A percentile compares a stretch with the other conserved stretches of the same genome.
These are phyloP conservation scores for Sinopyrophorus schimmeli DNA, from an alignment of 2,888 invertebrate genomes.

Conservation along the genomic window DNA sequence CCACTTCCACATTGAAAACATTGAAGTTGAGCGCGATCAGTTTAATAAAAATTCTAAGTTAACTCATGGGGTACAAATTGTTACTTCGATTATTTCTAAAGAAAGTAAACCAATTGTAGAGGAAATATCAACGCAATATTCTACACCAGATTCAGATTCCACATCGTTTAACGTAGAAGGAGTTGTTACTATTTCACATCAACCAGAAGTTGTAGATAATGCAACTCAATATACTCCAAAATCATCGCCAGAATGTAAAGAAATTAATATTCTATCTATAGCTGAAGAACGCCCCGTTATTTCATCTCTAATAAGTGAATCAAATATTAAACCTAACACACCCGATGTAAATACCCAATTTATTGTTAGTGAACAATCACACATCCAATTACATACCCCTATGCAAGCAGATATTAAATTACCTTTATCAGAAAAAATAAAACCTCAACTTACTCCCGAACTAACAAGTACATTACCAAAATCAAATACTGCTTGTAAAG, in stretches of 20 bases:
- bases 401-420: constrained; percentile 11
- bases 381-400: constrained; percentile 4
- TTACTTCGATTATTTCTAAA: neutral
- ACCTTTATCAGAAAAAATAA: neutral
- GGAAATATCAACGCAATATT: neutral
- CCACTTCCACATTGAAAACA: no score
- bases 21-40: no score
- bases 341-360: constrained; percentile 21
- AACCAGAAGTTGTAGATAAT: neutral
- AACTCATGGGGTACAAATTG: no score
- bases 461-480: neutral
- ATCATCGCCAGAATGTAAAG: neutral
- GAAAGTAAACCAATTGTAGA: neutral
- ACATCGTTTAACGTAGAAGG: no score
- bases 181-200: neutral
- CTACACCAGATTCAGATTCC: no score
- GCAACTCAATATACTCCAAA: neutral
- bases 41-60: no score
- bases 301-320: neutral
- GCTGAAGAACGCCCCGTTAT: no score
- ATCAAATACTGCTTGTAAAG: constrained; percentile 3
- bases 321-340: neutral
- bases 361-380: constrained; percentile 13
- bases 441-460: neutral
- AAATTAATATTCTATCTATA: neutral